A percentile compares a stretch with the other conserved stretches of the same genome.
Evolutionary conservation across 2,797 vertebrate genomes (phyloP).

Genomic region (Squalus acanthias): DNA sequence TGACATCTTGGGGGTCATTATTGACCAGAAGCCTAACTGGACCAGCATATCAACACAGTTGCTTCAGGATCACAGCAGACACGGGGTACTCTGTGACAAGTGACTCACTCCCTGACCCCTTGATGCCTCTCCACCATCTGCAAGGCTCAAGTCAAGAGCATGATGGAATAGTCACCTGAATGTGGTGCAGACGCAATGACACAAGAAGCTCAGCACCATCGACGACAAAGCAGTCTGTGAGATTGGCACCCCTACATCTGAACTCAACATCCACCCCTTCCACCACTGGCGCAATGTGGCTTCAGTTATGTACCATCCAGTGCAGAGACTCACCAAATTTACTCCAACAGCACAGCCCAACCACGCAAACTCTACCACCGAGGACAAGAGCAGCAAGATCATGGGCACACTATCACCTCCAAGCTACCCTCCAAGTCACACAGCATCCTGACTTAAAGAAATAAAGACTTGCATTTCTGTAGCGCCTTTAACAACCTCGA

Average conservation of each 20-base stretch:
- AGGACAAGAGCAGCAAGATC: background rate
- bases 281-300: background rate
- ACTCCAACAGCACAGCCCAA: background rate
- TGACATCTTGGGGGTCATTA: background rate
- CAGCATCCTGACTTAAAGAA: background rate
- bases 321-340: background rate
- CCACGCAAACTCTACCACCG: background rate
- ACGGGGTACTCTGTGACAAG: background rate
- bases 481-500: too few relatives aligned
- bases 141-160: background rate
- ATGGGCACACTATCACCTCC: background rate
- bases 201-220: background rate
- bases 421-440: background rate
- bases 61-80: background rate
- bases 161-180: background rate
- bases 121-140: background rate
- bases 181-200: background rate
- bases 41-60: background rate
- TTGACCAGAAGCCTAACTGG: background rate
- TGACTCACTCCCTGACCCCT: background rate
- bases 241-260: background rate
- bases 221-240: background rate
- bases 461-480: background rate
- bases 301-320: background rate
- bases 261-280: background rate